Conservation (phyloP, 2,113 vertebrate species). For the Acrocephalus arundinaceus region DNA sequence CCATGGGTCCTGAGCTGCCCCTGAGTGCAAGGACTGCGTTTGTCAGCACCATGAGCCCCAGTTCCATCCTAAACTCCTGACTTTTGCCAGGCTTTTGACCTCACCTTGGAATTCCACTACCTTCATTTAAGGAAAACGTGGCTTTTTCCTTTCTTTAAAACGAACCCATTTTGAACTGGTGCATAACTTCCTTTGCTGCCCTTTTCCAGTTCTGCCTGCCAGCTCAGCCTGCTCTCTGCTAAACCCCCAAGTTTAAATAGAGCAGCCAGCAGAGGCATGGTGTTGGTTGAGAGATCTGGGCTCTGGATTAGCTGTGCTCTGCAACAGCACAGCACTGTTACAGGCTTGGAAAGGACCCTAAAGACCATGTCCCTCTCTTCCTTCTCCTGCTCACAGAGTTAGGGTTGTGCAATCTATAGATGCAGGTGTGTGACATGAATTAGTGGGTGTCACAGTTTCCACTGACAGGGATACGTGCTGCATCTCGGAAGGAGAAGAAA, state of each 20-base stretch:
- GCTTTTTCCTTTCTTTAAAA: background rate
- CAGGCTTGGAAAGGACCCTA: background rate
- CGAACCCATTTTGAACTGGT: background rate
- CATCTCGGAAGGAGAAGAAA: background rate
- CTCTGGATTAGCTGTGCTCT: conserved; percentile 13
- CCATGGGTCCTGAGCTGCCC: background rate
- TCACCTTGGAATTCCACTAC: background rate
- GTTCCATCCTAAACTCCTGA: background rate
- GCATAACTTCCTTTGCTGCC: background rate
- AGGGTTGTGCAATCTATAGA: background rate
- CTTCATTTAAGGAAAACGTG: background rate
- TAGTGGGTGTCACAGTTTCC: background rate
- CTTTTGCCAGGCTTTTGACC: background rate
- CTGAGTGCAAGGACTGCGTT: background rate
- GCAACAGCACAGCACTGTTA: background rate
- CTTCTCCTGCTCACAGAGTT: background rate
- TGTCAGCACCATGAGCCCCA: background rate
- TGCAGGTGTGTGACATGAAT: rapidly evolving
- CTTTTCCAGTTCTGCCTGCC: background rate
- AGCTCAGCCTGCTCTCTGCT: background rate
- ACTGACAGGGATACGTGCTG: background rate
- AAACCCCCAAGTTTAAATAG: background rate
- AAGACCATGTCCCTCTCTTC: background rate
- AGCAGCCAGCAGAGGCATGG: background rate
- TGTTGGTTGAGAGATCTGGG: background rate